A percentile compares a stretch with the other conserved stretches of the same genome.
Conservation (phyloP, 2,797 vertebrate species). For the Parambassis ranga region DNA sequence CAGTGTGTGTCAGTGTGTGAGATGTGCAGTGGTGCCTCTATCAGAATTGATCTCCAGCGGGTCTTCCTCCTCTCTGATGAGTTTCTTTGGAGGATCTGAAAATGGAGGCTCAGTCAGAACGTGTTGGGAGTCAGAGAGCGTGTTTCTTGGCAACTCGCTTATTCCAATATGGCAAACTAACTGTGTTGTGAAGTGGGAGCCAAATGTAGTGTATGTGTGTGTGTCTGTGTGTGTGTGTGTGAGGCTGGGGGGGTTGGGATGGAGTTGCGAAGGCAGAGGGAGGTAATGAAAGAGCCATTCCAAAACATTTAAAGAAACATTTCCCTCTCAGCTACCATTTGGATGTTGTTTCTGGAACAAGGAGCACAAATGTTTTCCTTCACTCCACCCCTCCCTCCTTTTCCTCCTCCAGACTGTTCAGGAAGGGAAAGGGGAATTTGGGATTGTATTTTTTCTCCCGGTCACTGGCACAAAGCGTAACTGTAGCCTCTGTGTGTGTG, state of each 20-base stretch:
- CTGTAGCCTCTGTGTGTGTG: background rate
- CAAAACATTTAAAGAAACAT: conserved; percentile 64
- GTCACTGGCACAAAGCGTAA: conserved; percentile 10
- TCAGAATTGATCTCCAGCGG: conserved; percentile 29
- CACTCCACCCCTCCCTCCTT: conserved; percentile 8
- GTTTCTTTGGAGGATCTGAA: conserved; percentile 48
- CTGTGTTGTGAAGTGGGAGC: conserved; percentile 61
- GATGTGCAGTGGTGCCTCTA: background rate
- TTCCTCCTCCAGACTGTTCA: conserved; percentile 26
- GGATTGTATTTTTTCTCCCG: conserved; percentile 4
- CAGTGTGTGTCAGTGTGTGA: background rate
- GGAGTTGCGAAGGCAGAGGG: conserved; percentile 11
- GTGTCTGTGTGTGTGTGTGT: conserved; percentile 12
- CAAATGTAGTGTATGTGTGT: conserved; percentile 36
- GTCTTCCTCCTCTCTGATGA: conserved; percentile 19
- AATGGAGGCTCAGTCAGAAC: conserved; percentile 46
- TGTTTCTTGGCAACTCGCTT: conserved; percentile 64
- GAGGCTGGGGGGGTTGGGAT: background rate
- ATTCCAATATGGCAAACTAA: conserved; percentile 65
- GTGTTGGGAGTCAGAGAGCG: conserved; percentile 50
- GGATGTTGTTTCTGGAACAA: conserved; percentile 69
- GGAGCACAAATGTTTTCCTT: conserved; percentile 55
- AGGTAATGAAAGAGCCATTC: conserved; percentile 62
- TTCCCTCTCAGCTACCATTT: conserved; percentile 66
- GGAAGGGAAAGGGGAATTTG: conserved; percentile 33